A percentile compares a stretch with the other conserved stretches of the same genome.
Evolutionary conservation across 2,113 vertebrate genomes (phyloP).

Genomic region (Artemisiospiza belli): DNA sequence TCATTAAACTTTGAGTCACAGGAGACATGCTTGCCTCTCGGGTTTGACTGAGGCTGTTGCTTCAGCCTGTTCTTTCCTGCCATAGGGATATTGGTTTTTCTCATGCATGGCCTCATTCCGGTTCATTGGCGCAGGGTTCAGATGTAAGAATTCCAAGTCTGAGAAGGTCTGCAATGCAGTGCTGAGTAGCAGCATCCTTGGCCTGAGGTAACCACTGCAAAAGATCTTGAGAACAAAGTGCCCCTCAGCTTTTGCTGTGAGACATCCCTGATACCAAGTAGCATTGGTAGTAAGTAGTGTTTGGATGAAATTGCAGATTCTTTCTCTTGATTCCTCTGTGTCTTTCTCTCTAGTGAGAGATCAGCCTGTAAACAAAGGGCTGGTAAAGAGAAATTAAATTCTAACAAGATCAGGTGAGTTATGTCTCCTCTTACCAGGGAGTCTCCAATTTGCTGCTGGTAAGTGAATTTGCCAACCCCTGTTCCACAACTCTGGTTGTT

Average conservation of each 20-base stretch:
- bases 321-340: background rate
- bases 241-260: background rate
- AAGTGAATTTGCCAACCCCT: background rate
- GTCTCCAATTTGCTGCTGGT: background rate
- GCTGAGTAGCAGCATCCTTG: background rate
- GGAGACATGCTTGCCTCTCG: background rate
- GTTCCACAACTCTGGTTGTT: background rate
- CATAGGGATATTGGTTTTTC: background rate
- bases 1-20: background rate
- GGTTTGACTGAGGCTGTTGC: background rate
- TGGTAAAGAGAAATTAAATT: background rate
- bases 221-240: background rate
- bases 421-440: background rate
- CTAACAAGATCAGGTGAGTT: background rate
- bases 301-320: background rate
- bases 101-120: rapidly evolving
- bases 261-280: background rate
- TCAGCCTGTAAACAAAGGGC: background rate
- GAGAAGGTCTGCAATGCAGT: background rate
- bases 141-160: background rate
- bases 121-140: background rate
- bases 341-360: background rate
- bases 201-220: background rate
- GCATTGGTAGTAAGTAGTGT: background rate
- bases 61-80: background rate